A percentile compares a stretch with the other conserved stretches of the same genome.
Conservation (phyloP, 2,888 invertebrate species). For the Dicyrtoma fusca region DNA sequence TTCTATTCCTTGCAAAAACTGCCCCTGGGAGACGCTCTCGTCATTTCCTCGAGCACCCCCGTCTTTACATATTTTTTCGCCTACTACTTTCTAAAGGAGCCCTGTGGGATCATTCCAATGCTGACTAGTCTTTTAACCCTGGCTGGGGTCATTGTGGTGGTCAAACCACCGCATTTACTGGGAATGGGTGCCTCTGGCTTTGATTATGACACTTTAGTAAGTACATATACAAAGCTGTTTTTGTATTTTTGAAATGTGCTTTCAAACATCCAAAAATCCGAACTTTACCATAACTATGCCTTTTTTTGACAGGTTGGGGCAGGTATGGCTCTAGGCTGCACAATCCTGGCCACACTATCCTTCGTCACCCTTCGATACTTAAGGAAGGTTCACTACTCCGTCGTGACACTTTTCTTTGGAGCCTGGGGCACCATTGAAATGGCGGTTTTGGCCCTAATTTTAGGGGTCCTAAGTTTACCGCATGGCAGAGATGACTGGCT, state of each 20-base stretch:
- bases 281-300: too few species aligned
- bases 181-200: neutral
- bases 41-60: conserved; percentile 40
- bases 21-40: conserved; percentile 50
- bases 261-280: too few species aligned
- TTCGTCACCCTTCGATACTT: conserved; percentile 48
- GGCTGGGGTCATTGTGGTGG: conserved; percentile 14
- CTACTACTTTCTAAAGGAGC: conserved; percentile 43
- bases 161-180: conserved; percentile 12
- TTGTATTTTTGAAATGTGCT: neutral
- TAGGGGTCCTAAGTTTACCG: conserved; percentile 42
- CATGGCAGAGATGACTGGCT: conserved; percentile 37
- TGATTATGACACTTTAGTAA: conserved; percentile 18
- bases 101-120: conserved; percentile 50
- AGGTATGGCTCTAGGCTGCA: conserved; percentile 32
- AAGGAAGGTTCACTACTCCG: conserved; percentile 47
- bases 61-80: conserved; percentile 30
- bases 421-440: conserved; percentile 49
- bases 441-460: conserved; percentile 36
- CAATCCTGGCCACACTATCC: conserved; percentile 42
- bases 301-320: conserved; percentile 35
- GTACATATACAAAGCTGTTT: neutral
- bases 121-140: conserved; percentile 47
- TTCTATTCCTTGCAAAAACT: conserved; percentile 52
- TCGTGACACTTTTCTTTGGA: conserved; percentile 50